A percentile compares a stretch with the other conserved stretches of the same genome.
phyloP scores from a whole-genome alignment of 2,113 vertebrate genomes.

The Odontophorus gujanensis region DNA sequence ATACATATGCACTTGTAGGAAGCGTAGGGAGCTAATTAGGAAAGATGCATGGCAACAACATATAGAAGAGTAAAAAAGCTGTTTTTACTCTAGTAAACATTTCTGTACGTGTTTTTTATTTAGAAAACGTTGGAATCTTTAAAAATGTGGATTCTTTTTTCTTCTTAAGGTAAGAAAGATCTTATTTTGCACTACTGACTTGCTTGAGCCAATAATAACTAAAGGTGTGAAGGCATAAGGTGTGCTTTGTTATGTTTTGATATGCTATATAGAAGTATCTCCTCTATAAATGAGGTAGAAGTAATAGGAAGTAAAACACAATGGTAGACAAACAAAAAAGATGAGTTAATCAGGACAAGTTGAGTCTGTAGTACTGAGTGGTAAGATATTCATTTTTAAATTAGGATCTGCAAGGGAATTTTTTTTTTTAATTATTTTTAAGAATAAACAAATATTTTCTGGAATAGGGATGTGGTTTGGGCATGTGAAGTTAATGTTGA shows the following conservation, averaged over 20 bases:
- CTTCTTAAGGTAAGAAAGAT: too few relatives aligned
- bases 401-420: fast-evolving
- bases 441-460: fast-evolving
- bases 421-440: fast-evolving
- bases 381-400: not conserved
- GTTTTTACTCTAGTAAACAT: fast-evolving
- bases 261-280: fast-evolving
- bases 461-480: not conserved
- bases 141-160: too few relatives aligned
- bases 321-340: fast-evolving
- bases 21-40: too few relatives aligned
- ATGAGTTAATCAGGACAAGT: fast-evolving
- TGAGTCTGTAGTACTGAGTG: not conserved
- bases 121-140: not conserved
- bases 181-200: fast-evolving
- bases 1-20: too few relatives aligned
- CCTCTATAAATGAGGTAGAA: fast-evolving
- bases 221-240: fast-evolving
- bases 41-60: too few relatives aligned
- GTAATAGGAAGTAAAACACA: not conserved
- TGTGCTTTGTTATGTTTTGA: fast-evolving
- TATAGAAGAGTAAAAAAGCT: too few relatives aligned
- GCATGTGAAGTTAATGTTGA: fast-evolving
- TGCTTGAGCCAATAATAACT: fast-evolving
- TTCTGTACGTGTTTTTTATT: fast-evolving